Percentiles rank a stretch among this genome's conserved stretches.
Evolutionary conservation across 92 coral and sea anemone species (phyloP).

Genomic region (Porites divaricata): DNA sequence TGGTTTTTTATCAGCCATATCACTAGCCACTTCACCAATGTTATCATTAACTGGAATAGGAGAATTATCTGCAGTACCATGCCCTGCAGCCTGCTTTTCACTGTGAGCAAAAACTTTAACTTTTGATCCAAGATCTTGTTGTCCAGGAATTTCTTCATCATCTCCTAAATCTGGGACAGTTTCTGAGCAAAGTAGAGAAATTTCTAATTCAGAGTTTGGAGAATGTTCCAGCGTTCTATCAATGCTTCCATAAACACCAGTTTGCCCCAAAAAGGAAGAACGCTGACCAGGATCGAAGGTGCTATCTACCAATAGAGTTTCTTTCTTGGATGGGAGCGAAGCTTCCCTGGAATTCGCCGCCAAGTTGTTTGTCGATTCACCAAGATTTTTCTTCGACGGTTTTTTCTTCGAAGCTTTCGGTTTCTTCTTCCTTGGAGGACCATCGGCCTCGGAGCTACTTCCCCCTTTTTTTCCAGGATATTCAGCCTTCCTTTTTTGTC

Average conservation of each 20-base stretch:
- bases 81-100: not conserved
- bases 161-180: conserved; percentile 43
- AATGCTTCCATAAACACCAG: not conserved
- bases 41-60: not conserved
- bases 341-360: not conserved
- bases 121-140: not conserved
- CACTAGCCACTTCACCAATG: not conserved
- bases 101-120: not conserved
- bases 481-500: conserved; percentile 58
- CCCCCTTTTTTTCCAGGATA: not conserved
- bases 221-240: not conserved
- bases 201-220: conserved; percentile 25
- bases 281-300: not conserved
- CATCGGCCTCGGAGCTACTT: not conserved
- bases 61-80: not conserved
- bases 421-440: conserved; percentile 40
- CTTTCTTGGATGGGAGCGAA: not conserved
- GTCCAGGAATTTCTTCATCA: conserved; percentile 16
- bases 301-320: not conserved
- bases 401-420: conserved; percentile 9
- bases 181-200: conserved; percentile 49
- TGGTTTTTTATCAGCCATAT: not conserved
- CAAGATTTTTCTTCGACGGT: not conserved
- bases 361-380: conserved; percentile 5
- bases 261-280: not conserved